A percentile compares a stretch with the other conserved stretches of the same genome.
Evolutionary conservation across 2,888 invertebrate genomes (phyloP).

Genomic region (Cerastoderma edule): DNA sequence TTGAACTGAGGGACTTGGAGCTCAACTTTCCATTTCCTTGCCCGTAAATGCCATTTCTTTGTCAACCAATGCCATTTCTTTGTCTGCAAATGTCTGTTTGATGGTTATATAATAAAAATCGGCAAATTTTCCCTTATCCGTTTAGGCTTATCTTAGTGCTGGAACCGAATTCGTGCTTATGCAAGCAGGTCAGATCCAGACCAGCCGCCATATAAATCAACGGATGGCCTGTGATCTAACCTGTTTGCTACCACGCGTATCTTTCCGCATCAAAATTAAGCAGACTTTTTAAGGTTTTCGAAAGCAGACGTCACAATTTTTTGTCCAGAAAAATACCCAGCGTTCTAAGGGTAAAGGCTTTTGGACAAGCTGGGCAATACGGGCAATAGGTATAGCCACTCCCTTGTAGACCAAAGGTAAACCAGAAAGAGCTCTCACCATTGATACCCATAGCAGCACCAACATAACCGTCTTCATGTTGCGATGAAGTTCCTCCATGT

Average conservation of each 20-base stretch:
- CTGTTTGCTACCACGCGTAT: not conserved
- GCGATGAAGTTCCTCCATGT: constrained; percentile 38
- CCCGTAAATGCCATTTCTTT: too few species aligned
- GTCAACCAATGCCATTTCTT: not conserved
- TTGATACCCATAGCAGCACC: constrained; percentile 49
- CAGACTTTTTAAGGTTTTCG: not conserved
- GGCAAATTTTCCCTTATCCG: too few species aligned
- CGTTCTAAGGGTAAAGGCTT: not conserved
- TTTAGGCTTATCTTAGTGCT: not conserved
- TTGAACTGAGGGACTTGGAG: too few species aligned
- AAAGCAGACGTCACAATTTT: not conserved
- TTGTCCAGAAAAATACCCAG: not conserved
- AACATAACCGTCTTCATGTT: constrained; percentile 45
- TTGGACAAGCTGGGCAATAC: too few species aligned
- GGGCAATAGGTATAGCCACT: too few species aligned
- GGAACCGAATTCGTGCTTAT: not conserved
- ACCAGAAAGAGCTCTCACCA: constrained; percentile 35
- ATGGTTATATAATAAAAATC: not conserved
- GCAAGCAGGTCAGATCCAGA: not conserved
- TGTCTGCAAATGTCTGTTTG: not conserved
- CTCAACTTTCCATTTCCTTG: too few species aligned
- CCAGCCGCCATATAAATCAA: not conserved
- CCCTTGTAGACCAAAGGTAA: not conserved
- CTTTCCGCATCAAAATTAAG: not conserved
- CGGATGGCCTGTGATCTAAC: not conserved